A percentile compares a stretch with the other conserved stretches of the same genome.
These are phyloP conservation scores for Heterodera filipjevi DNA, from an alignment of 2,888 invertebrate genomes.

Conservation along the genomic window DNA sequence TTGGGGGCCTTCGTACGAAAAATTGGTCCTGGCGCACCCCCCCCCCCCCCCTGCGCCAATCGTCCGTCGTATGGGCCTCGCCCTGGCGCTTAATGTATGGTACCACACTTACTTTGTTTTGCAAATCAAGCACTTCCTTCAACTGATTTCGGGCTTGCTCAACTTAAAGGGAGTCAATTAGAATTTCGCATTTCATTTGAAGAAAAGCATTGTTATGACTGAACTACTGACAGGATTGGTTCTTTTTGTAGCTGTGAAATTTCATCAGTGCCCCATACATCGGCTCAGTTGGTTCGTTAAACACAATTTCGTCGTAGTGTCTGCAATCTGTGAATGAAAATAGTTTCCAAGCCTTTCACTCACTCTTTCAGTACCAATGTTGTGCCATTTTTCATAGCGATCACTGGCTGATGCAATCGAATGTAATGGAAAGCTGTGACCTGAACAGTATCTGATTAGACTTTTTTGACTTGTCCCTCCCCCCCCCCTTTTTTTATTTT, in stretches of 20 bases:
- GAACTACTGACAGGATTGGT: background rate
- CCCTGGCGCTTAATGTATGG: too few species aligned
- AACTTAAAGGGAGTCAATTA: background rate
- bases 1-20: too few species aligned
- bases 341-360: background rate
- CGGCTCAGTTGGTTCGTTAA: constrained; percentile 39
- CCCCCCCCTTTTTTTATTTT: background rate
- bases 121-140: background rate
- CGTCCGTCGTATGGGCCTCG: too few species aligned
- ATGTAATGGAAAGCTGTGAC: constrained; percentile 55
- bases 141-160: background rate
- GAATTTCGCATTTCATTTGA: too few species aligned
- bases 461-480: background rate
- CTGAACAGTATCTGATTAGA: constrained; percentile 30
- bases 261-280: constrained; percentile 37
- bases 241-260: constrained; percentile 22
- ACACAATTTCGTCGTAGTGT: constrained; percentile 33
- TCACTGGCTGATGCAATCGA: constrained; percentile 52
- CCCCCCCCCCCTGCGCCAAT: too few species aligned
- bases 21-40: too few species aligned
- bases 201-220: too few species aligned
- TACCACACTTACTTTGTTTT: background rate
- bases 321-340: too few species aligned
- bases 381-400: constrained; percentile 45
- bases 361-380: constrained; percentile 52